Evolutionary conservation across 2,888 invertebrate species (phyloP), one percentile per base, ranked within the genome.

Genomic region (Orthosia cruda): DNA sequence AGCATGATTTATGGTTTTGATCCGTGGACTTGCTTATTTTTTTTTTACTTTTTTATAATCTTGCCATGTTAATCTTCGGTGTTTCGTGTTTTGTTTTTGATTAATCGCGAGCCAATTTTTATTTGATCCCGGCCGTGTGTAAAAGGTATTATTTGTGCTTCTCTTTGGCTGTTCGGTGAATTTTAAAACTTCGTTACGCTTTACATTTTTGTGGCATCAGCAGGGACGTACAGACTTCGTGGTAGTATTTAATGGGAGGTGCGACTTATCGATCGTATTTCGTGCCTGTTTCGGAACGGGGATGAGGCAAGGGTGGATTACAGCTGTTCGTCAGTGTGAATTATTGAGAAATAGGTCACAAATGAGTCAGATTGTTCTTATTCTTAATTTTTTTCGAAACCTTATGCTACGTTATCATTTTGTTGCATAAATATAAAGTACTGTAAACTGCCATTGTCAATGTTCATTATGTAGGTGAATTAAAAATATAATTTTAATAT

Each of bases 1-100:
- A 96, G 95, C 94, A 96, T 96, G 96, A 96, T 96, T 96, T 96
- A 96, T 96, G 96, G 92, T 95, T 95, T 94, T 94, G 95, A 95
- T 95, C 95, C 93, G 93, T 92, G 92, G 85, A 74, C 70, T 74
- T 59, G 89, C 91, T 93, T 91, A 88, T 90, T 91, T 90, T 92
- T 94, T 93, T 89, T 89, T 92, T 90, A 89, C 20, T 93, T 93
- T 74, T 86, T 75, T 85, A 85, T 95, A 95, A 95, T 95, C 94
- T 95, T 92, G 91, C 90, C 92, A 93, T 95, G 95, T 95, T 95
- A 95, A 95, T 95, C 95, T 95, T 93, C 93, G 88, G 92, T 93
- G 94, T 95, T 95, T 93, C 93, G 90, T 91, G 91, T 91, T 93
- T 94, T 93, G 91, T 94, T 93, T 94, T 94, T 94, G 92, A 93